Base-by-base conservation (phyloP, 2,888 invertebrate species). In the Acleris emargana region DNA sequence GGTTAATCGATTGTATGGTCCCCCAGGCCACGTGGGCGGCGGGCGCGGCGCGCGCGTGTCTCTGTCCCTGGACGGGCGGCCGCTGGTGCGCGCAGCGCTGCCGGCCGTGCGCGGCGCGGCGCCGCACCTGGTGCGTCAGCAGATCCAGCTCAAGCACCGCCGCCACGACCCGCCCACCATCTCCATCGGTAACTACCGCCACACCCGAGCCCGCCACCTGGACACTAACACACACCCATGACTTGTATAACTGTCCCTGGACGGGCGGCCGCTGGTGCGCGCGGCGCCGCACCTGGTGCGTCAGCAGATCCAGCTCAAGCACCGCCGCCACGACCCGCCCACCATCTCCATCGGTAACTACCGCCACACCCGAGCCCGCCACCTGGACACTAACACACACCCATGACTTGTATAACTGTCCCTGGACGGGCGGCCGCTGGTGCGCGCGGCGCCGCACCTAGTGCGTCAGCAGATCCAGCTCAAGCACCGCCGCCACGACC, bases 301-400 rank as follows among this genome's bases (percentile, higher is more conserved):
- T 0, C 86, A 86, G 32, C 90, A 87, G 77, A 81, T 88, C 5
- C 88, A 88, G 54, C 68, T 89, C 9, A 86, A 87, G 69, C 83
- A 82, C 59, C 58, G 67, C 18, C 61, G 47, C 57, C 57, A 38
- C 59, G 38, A 38, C 17, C 18, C 45, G 53, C 61, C 61, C 53
- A 58, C 64, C 64, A 64, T 64, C 45, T 50, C 69, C n/a, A 68
- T 68, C 25, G 62, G 68, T 43, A 13, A 25, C 22, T 2, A 3
- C 4, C 22, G n/a, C n/a, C n/a, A n/a, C n/a, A n/a, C n/a, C n/a
- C n/a, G n/a, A n/a, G n/a, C n/a, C n/a, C n/a, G n/a, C n/a, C n/a
- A n/a, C n/a, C n/a, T n/a, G n/a, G n/a, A n/a, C n/a, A n/a, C n/a
- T n/a, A n/a, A n/a, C n/a, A n/a, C n/a, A n/a, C n/a, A n/a, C n/a